A percentile compares a stretch with the other conserved stretches of the same genome.
These are phyloP conservation scores for Palythoa grandiflora DNA, from an alignment of 92 coral and sea anemone genomes.

Conservation along the genomic window DNA sequence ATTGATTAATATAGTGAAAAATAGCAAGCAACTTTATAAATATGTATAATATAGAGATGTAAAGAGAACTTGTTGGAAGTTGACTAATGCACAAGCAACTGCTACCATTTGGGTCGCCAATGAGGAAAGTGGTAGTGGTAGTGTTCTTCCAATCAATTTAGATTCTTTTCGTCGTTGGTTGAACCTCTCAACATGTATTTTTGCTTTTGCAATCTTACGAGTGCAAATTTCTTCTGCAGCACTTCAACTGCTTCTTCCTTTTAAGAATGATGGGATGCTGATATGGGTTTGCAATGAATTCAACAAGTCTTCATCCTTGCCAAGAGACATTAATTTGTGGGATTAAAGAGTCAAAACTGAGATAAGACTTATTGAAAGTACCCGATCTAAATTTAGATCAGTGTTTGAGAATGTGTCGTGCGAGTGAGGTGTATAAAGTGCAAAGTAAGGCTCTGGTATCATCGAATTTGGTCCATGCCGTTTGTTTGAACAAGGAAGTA, in stretches of 20 bases:
- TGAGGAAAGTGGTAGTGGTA: slow-evolving; percentile 63
- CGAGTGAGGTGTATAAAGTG: too few relatives aligned
- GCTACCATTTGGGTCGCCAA: slow-evolving; percentile 82
- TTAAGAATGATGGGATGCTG: slow-evolving; percentile 63
- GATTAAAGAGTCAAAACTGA: too few relatives aligned
- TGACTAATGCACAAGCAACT: slow-evolving; percentile 70
- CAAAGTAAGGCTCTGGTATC: too few relatives aligned
- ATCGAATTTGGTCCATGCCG: too few relatives aligned
- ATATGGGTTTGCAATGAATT: slow-evolving; percentile 66
- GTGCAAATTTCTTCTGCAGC: slow-evolving; percentile 57
- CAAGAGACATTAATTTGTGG: too few relatives aligned
- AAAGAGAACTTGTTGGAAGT: slow-evolving; percentile 60
- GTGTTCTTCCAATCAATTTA: slow-evolving; percentile 61
- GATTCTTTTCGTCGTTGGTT: slow-evolving; percentile 67
- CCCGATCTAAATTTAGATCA: too few relatives aligned
- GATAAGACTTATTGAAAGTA: too few relatives aligned
- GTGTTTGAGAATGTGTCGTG: too few relatives aligned
- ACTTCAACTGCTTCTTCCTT: slow-evolving; percentile 49
- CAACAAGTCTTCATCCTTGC: slow-evolving; percentile 30
- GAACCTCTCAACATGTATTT: slow-evolving; percentile 68
- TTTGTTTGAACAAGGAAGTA: too few relatives aligned
- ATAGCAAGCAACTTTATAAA: too few relatives aligned
- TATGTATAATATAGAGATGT: too few relatives aligned
- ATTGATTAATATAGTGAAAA: too few relatives aligned
- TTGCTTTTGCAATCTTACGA: slow-evolving; percentile 69